Evolutionary conservation across 2,888 invertebrate species (phyloP).

Genomic region (Magallana nippona): DNA sequence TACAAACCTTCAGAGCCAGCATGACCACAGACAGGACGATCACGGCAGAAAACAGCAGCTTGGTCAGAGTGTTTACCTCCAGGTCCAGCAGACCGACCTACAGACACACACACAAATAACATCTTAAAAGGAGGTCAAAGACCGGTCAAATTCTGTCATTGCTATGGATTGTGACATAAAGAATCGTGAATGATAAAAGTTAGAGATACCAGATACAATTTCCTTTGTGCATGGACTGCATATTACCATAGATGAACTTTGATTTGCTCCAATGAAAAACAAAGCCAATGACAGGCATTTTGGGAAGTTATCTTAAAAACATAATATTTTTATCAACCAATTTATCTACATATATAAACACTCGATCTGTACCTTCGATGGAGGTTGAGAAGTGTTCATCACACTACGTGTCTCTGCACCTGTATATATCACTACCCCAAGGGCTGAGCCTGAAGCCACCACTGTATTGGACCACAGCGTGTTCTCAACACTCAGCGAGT

Average conservation of each 20-base stretch:
- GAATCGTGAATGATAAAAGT: too few species aligned
- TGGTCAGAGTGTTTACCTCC: constrained; percentile 97
- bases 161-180: too few species aligned
- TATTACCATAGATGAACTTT: too few species aligned
- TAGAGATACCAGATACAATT: too few species aligned
- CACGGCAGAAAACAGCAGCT: constrained; percentile 93
- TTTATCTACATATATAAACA: too few species aligned
- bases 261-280: too few species aligned
- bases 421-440: constrained; percentile 97
- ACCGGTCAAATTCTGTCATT: too few species aligned
- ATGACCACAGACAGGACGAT: constrained; percentile 93
- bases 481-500: constrained; percentile 95
- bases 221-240: too few species aligned
- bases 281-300: too few species aligned
- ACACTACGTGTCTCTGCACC: constrained; percentile 97
- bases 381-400: constrained; percentile 98
- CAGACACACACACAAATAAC: constrained; percentile 42
- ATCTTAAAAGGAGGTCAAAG: too few species aligned
- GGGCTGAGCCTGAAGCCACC: constrained; percentile 96
- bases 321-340: too few species aligned
- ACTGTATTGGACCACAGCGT: constrained; percentile 99
- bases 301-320: too few species aligned
- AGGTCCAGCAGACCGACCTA: constrained; percentile 91
- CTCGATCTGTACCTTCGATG: constrained; percentile 88
- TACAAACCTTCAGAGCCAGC: constrained; percentile 90